Conservation (phyloP, 2,113 vertebrate species). For the Mormyrus iriodes region DNA sequence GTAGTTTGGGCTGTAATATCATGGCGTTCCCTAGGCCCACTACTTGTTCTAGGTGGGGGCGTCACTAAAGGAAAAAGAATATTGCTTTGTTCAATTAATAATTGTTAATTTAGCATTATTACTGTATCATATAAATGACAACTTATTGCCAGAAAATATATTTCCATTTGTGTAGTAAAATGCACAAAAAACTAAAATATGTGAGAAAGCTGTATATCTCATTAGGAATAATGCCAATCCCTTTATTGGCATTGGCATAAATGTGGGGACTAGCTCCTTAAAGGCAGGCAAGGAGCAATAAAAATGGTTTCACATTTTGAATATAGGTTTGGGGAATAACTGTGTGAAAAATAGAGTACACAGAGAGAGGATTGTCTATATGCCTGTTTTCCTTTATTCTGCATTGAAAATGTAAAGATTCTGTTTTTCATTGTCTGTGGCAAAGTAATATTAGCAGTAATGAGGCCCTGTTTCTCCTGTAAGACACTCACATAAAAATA, state of each 20-base stretch:
- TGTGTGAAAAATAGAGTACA: neutral
- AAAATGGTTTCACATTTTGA: neutral
- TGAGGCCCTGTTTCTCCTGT: neutral
- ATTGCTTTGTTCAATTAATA: neutral
- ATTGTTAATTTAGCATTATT: neutral
- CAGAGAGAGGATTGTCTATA: neutral
- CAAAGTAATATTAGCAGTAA: neutral
- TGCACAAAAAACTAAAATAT: neutral
- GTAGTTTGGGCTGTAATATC: neutral
- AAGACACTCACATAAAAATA: neutral
- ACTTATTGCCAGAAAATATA: neutral
- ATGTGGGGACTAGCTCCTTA: neutral
- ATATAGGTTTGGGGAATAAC: neutral
- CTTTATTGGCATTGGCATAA: neutral
- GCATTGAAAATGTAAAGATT: neutral
- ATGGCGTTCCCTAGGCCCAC: neutral
- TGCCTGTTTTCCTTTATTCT: neutral
- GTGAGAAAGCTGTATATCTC: neutral
- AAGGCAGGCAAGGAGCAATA: neutral
- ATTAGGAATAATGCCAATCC: neutral
- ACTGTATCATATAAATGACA: neutral
- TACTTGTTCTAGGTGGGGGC: neutral
- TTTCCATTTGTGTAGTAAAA: neutral
- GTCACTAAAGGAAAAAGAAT: neutral
- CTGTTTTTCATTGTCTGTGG: neutral